Evolutionary conservation across 2,113 vertebrate species (phyloP).

Genomic region (Rhinichthys klamathensis): DNA sequence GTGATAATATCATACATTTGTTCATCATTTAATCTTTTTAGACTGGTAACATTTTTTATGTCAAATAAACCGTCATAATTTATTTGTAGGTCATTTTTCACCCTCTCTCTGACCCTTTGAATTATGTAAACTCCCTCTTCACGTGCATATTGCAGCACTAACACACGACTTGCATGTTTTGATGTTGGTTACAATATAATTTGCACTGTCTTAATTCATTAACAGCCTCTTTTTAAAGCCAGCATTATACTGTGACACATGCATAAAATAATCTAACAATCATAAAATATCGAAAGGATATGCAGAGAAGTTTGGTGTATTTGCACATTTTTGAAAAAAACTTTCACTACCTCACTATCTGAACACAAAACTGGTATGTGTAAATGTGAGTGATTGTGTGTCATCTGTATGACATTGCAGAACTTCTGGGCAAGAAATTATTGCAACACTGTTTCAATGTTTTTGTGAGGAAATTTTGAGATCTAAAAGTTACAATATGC

Average conservation of each 20-base stretch:
- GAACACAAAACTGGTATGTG: not conserved
- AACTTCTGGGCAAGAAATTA: not conserved
- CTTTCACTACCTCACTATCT: not conserved
- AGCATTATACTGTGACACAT: not conserved
- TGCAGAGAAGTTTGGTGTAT: not conserved
- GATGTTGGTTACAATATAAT: not conserved
- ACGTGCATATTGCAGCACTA: not conserved
- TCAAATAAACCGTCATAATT: not conserved
- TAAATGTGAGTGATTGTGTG: not conserved
- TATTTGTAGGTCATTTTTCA: not conserved
- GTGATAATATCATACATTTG: not conserved
- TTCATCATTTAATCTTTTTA: not conserved
- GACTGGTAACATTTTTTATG: not conserved
- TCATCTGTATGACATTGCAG: not conserved
- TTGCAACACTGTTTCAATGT: not conserved
- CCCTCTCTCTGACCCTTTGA: not conserved
- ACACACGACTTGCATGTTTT: not conserved
- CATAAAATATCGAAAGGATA: not conserved
- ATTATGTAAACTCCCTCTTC: not conserved
- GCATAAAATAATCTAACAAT: not conserved
- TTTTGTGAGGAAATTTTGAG: constrained; percentile 5
- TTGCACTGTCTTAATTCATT: not conserved
- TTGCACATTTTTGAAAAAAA: too few relatives aligned
- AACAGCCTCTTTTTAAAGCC: not conserved
- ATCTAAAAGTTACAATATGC: not conserved